Percentiles rank a stretch among this genome's conserved stretches.
phyloP scores from a whole-genome alignment of 2,113 vertebrate species.

The Leptodactylus fuscus region DNA sequence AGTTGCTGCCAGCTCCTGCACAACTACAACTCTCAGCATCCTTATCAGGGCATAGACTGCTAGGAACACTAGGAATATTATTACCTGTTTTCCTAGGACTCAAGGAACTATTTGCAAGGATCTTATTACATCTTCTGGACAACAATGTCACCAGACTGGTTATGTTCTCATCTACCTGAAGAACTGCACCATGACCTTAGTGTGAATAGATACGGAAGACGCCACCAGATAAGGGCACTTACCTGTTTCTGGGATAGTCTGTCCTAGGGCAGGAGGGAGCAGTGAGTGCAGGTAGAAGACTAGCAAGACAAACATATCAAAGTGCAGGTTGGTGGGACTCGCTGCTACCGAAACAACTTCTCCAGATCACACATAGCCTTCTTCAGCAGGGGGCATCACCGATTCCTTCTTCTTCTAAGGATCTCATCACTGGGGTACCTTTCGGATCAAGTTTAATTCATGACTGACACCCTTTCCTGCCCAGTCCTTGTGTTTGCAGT shows the following conservation, averaged over 20 bases:
- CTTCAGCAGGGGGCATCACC: not conserved
- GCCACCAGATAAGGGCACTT: slow-evolving; percentile 63
- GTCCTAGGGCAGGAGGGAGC: slow-evolving; percentile 65
- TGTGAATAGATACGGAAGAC: not conserved
- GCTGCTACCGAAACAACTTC: slow-evolving; percentile 36
- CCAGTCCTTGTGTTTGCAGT: not conserved
- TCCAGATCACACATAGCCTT: slow-evolving; percentile 49
- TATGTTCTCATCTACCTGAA: not conserved
- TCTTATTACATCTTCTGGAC: not conserved
- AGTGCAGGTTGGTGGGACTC: slow-evolving; percentile 34
- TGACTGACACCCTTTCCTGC: slow-evolving; percentile 16
- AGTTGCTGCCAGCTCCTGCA: not conserved
- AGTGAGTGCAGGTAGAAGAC: slow-evolving; percentile 66
- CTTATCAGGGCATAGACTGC: not conserved
- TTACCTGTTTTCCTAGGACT: not conserved
- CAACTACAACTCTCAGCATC: slow-evolving; percentile 13
- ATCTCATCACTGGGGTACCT: slow-evolving; percentile 57
- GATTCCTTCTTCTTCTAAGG: not conserved
- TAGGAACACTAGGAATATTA: not conserved
- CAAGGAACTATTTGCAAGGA: not conserved
- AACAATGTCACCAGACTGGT: not conserved
- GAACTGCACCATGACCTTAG: too few species aligned
- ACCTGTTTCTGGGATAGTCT: slow-evolving; percentile 66
- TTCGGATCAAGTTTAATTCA: not conserved
- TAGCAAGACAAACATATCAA: slow-evolving; percentile 71